These are phyloP conservation scores for Aphidius ervi DNA, from an alignment of 1,140 invertebrate species.

Conservation along the genomic window DNA sequence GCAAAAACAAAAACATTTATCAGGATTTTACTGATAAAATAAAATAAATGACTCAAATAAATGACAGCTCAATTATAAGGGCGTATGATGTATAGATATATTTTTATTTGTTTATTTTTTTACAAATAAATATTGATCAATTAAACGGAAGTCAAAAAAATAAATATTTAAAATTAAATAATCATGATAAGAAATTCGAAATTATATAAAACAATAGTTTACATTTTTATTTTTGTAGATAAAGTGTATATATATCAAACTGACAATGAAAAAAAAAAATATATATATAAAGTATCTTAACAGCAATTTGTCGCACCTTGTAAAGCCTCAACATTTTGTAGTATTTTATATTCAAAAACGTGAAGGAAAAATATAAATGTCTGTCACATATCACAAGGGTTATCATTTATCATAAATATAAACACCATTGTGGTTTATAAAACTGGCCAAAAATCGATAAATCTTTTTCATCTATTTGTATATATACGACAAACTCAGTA, in stretches of 20 bases:
- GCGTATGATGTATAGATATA: slow-evolving; percentile 21
- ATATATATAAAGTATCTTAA: slow-evolving; percentile 6
- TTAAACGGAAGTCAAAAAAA: too few species aligned
- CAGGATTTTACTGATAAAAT: slow-evolving; percentile 22
- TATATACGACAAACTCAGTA: background rate
- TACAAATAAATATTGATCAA: too few species aligned
- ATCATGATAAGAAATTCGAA: too few species aligned
- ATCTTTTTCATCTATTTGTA: background rate
- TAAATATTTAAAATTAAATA: too few species aligned
- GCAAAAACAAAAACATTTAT: slow-evolving; percentile 23
- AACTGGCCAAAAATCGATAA: background rate
- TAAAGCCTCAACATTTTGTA: slow-evolving; percentile 3
- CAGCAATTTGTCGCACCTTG: slow-evolving; percentile 19
- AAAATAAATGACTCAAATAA: slow-evolving; percentile 15
- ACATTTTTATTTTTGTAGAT: too few species aligned
- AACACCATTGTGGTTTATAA: too few species aligned
- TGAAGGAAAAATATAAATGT: slow-evolving; percentile 18
- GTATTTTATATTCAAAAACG: slow-evolving; percentile 20
- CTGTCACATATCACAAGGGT: slow-evolving; percentile 22
- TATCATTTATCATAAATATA: slow-evolving; percentile 14
- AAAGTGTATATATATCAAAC: too few species aligned
- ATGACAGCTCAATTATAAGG: slow-evolving; percentile 24
- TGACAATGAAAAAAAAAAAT: too few species aligned
- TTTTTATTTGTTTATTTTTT: background rate
- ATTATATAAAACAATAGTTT: too few species aligned